A percentile compares a stretch with the other conserved stretches of the same genome.
phyloP scores from a whole-genome alignment of 2,113 vertebrate genomes.

The Oreochromis spilurus region DNA sequence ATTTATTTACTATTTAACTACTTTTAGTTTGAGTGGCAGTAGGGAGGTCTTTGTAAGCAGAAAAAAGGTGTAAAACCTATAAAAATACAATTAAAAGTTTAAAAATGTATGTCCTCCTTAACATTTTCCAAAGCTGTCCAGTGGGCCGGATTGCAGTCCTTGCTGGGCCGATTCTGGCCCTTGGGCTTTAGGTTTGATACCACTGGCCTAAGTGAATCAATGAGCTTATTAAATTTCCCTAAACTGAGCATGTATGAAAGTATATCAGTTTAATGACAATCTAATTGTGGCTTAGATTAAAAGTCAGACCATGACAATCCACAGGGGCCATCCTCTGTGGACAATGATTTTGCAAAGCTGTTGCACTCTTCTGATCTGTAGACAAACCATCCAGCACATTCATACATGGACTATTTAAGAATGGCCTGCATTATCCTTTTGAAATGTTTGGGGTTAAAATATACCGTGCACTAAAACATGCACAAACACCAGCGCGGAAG shows the following conservation, averaged over 20 bases:
- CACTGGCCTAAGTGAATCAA: neutral
- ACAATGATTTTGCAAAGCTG: neutral
- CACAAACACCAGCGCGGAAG: neutral
- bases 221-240: neutral
- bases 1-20: neutral
- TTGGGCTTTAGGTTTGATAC: neutral
- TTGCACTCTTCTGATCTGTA: neutral
- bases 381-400: neutral
- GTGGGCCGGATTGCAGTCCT: neutral
- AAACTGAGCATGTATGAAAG: neutral
- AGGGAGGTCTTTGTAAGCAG: neutral
- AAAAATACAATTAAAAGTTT: neutral
- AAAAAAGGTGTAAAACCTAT: neutral
- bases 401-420: neutral
- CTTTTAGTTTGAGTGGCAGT: accelerated
- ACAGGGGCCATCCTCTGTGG: neutral
- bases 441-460: neutral
- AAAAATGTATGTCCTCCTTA: neutral
- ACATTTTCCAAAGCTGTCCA: neutral
- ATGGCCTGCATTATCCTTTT: neutral
- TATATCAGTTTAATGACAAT: neutral
- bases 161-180: neutral
- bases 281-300: neutral
- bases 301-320: neutral
- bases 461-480: neutral